phyloP scores from a whole-genome alignment of 2,888 invertebrate genomes.

The Iphiclides podalirius region DNA sequence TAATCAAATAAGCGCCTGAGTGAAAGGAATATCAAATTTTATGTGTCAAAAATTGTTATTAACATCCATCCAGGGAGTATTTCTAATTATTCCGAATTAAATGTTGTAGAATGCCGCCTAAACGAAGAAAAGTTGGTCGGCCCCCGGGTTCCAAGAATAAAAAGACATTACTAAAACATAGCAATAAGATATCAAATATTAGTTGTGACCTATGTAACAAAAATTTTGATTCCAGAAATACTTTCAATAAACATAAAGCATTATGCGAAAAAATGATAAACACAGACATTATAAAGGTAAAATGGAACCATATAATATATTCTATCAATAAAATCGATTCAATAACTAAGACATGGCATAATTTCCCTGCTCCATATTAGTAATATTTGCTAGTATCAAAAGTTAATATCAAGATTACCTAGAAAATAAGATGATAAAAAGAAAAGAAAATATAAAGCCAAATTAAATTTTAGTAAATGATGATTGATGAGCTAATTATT shows the following conservation, averaged over 20 bases:
- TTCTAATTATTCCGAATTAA: slow-evolving; percentile 31
- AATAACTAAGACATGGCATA: no score
- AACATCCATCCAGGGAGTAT: slow-evolving; percentile 36
- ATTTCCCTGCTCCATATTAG: no score
- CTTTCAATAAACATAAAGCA: slow-evolving; percentile 26
- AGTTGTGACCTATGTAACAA: slow-evolving; percentile 14
- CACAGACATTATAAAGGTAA: slow-evolving; percentile 18
- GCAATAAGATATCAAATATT: slow-evolving; percentile 30
- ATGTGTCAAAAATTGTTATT: slow-evolving; percentile 42
- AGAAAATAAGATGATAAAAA: no score
- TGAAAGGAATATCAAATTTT: slow-evolving; percentile 72
- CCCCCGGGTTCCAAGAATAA: slow-evolving; percentile 46
- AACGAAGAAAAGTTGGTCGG: slow-evolving; percentile 49
- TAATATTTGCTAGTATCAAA: no score
- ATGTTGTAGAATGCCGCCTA: slow-evolving; percentile 51
- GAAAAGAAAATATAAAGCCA: no score
- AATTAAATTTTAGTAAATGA: no score
- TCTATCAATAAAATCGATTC: no score
- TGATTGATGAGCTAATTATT: no score
- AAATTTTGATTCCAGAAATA: slow-evolving; percentile 18
- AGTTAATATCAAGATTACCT: no score
- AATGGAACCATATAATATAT: not conserved
- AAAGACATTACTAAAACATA: slow-evolving; percentile 25
- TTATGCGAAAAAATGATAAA: slow-evolving; percentile 14
- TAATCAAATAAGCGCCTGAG: slow-evolving; percentile 57